Percentiles rank a stretch among this genome's conserved stretches.
Conservation (phyloP, 2,113 vertebrate species). For the Antennarius striatus region DNA sequence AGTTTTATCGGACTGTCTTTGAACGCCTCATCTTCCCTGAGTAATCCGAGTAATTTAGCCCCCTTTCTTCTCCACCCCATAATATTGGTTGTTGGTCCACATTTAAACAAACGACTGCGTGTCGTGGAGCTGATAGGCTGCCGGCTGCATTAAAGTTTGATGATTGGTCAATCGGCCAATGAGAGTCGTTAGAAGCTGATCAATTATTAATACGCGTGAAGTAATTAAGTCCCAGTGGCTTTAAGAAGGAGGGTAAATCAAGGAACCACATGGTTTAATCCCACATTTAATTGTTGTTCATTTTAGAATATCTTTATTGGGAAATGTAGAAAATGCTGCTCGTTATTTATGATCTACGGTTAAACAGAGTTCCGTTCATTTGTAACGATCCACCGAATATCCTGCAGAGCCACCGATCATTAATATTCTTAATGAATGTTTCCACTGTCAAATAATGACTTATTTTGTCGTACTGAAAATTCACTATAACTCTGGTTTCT, state of each 20-base stretch:
- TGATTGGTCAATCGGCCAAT: conserved; percentile 69
- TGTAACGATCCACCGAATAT: conserved; percentile 11
- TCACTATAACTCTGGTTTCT: background rate
- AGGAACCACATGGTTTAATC: conserved; percentile 46
- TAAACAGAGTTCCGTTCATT: conserved; percentile 17
- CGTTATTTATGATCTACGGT: conserved; percentile 44
- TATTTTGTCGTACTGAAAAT: conserved; percentile 18
- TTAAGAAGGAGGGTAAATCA: conserved; percentile 62
- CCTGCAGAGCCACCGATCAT: too few species aligned
- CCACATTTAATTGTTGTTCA: conserved; percentile 43
- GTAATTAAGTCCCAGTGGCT: conserved; percentile 76
- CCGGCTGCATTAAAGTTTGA: conserved; percentile 72
- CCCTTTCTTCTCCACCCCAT: conserved; percentile 1
- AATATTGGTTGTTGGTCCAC: conserved; percentile 25
- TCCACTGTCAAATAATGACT: background rate
- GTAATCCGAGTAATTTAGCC: conserved; percentile 54
- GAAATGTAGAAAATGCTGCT: conserved; percentile 1
- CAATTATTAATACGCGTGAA: conserved; percentile 79
- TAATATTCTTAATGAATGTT: background rate
- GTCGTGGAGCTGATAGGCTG: background rate
- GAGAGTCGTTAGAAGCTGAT: conserved; percentile 56
- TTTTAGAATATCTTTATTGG: too few species aligned
- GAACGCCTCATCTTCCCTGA: background rate
- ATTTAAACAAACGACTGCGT: conserved; percentile 10
- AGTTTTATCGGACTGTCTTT: background rate